These are phyloP conservation scores for Aquatica leii DNA, from an alignment of 2,888 invertebrate species.

Conservation along the genomic window DNA sequence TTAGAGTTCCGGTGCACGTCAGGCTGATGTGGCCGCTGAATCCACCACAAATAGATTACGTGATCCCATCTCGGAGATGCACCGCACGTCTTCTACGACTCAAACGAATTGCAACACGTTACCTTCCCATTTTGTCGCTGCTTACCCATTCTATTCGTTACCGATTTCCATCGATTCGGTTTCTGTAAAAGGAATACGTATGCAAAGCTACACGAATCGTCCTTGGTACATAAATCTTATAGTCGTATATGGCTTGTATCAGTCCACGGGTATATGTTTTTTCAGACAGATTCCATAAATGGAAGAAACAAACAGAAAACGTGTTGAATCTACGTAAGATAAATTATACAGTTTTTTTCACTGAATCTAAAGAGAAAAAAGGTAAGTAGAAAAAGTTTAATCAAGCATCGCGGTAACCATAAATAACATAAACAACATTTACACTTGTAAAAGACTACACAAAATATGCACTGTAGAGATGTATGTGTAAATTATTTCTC, in stretches of 20 bases:
- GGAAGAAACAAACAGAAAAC: conserved; percentile 23
- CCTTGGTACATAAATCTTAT: conserved; percentile 29
- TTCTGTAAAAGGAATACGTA: conserved; percentile 32
- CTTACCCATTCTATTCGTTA: conserved; percentile 39
- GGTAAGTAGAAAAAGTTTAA: conserved; percentile 16
- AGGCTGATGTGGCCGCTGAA: conserved; percentile 49
- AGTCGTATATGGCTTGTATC: conserved; percentile 27
- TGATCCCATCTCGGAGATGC: conserved; percentile 57
- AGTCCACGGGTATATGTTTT: conserved; percentile 14
- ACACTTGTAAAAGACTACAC: conserved; percentile 17
- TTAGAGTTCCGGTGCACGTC: conserved; percentile 56
- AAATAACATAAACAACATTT: conserved; percentile 9
- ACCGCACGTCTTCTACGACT: conserved; percentile 53
- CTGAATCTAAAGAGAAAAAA: conserved; percentile 16
- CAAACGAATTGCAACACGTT: conserved; percentile 57
- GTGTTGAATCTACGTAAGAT: conserved; percentile 21
- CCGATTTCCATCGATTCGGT: conserved; percentile 38
- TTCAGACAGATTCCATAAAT: conserved; percentile 16
- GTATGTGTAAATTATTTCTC: conserved; percentile 10
- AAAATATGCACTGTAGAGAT: conserved; percentile 9
- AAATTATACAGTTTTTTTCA: conserved; percentile 12
- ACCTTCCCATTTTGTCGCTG: conserved; percentile 44
- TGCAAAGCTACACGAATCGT: conserved; percentile 31
- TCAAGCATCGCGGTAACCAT: conserved; percentile 11
- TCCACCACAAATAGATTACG: conserved; percentile 61